These are phyloP conservation scores for Parapristionchus giblindavisi DNA, from an alignment of 2,888 invertebrate genomes.

Conservation along the genomic window DNA sequence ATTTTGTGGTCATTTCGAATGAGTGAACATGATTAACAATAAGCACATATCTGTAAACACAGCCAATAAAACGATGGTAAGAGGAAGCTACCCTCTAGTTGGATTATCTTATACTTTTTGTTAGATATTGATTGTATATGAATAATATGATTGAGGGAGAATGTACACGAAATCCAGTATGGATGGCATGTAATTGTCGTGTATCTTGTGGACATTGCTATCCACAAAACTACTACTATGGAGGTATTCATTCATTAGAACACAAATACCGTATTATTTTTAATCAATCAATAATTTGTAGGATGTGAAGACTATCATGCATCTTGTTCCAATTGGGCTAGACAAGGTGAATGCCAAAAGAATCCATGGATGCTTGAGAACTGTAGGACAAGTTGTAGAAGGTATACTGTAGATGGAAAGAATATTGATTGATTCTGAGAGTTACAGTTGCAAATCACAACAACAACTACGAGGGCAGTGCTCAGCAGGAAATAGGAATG, in stretches of 20 bases:
- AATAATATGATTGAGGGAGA: constrained; percentile 45
- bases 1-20: too few species aligned
- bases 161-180: constrained; percentile 55
- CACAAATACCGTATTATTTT: not conserved
- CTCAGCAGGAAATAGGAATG: not conserved
- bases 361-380: constrained; percentile 66
- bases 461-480: not conserved
- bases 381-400: constrained; percentile 51
- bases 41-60: too few species aligned
- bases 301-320: constrained; percentile 59
- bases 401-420: constrained; percentile 3
- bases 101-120: too few species aligned
- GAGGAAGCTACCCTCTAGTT: too few species aligned
- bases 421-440: not conserved
- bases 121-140: too few species aligned
- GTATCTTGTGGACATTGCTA: constrained; percentile 66
- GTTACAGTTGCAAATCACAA: constrained; percentile 1
- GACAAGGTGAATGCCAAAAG: constrained; percentile 47
- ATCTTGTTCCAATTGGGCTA: constrained; percentile 39
- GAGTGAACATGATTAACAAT: too few species aligned
- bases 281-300: constrained; percentile 20
- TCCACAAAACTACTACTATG: constrained; percentile 64
- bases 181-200: constrained; percentile 68
- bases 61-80: too few species aligned
- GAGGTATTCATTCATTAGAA: constrained; percentile 41